Percentiles rank a stretch among this genome's conserved stretches.
Evolutionary conservation across 2,113 vertebrate species (phyloP).

Genomic region (Myanophis thanlyinensis): DNA sequence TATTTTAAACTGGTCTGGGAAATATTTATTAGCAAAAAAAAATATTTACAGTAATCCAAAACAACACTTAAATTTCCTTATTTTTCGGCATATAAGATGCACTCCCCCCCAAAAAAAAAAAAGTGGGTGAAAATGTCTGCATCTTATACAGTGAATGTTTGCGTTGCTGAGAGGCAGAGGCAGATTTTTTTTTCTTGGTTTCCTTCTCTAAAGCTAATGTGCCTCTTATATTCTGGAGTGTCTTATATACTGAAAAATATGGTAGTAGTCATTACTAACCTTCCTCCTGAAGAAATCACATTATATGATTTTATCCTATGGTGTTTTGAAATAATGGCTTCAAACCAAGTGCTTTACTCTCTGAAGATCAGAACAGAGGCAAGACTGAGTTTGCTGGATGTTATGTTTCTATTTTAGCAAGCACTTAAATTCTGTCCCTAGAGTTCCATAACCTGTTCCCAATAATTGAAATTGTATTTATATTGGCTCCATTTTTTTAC

Average conservation of each 20-base stretch:
- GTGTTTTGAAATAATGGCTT: slow-evolving; percentile 45
- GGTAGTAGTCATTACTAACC: slow-evolving; percentile 24
- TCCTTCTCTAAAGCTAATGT: no score
- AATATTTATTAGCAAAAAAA: slow-evolving; percentile 37
- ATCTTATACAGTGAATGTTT: no score
- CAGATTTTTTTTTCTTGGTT: no score
- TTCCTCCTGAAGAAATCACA: slow-evolving; percentile 47
- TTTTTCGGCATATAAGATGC: no score
- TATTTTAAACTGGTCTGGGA: slow-evolving; percentile 46
- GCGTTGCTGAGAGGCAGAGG: no score
- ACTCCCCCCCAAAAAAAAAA: no score
- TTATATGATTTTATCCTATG: slow-evolving; percentile 44
- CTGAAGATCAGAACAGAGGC: slow-evolving; percentile 45
- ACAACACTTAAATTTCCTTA: slow-evolving; percentile 40
- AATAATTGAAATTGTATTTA: slow-evolving; percentile 12
- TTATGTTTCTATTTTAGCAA: slow-evolving; percentile 42
- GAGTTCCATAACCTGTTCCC: slow-evolving; percentile 6
- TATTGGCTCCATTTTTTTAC: not conserved
- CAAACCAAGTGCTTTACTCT: slow-evolving; percentile 20
- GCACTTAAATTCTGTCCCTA: slow-evolving; percentile 32
- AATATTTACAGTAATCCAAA: slow-evolving; percentile 39
- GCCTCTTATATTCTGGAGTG: no score
- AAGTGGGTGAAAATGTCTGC: no score
- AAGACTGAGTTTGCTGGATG: slow-evolving; percentile 43
- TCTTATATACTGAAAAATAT: no score